These are phyloP conservation scores for Leptinotarsa rubiginosa DNA, from an alignment of 2,888 invertebrate species.

Conservation along the genomic window DNA sequence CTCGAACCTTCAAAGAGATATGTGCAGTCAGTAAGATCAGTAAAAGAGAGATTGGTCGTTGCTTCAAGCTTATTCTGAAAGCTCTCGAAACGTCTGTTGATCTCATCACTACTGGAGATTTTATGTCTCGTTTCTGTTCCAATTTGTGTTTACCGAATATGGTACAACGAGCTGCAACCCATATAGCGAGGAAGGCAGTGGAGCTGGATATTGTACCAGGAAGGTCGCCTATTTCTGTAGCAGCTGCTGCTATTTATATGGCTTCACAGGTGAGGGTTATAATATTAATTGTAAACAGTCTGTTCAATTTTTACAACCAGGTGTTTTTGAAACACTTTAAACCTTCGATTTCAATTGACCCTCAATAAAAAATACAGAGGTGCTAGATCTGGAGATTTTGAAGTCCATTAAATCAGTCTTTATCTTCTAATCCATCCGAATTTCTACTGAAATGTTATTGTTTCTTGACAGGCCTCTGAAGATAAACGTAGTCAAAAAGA, in stretches of 20 bases:
- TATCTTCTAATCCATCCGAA: too few relatives aligned
- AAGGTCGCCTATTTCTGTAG: constrained; percentile 97
- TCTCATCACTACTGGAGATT: constrained; percentile 97
- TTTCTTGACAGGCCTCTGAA: constrained; percentile 80
- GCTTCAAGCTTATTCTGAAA: constrained; percentile 96
- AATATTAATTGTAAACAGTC: neutral
- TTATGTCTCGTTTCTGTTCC: constrained; percentile 98
- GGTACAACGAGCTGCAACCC: constrained; percentile 93
- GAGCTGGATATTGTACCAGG: constrained; percentile 98
- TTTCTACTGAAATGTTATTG: too few relatives aligned
- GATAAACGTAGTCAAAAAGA: constrained; percentile 96
- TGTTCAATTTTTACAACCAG: neutral
- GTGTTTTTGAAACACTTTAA: too few relatives aligned
- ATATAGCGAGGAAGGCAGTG: constrained; percentile 96
- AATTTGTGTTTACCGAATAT: constrained; percentile 91
- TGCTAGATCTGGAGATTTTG: too few relatives aligned
- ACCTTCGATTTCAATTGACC: too few relatives aligned
- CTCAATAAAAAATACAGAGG: too few relatives aligned
- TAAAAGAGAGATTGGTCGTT: constrained; percentile 98
- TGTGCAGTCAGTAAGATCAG: constrained; percentile 99
- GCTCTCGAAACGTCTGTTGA: constrained; percentile 97
- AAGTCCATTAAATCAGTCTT: too few relatives aligned
- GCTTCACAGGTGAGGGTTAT: constrained; percentile 79
- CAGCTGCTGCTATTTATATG: constrained; percentile 99
- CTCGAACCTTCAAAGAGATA: constrained; percentile 98